Base-by-base conservation (phyloP, 2,113 vertebrate genomes). In the Dipodomys spectabilis region DNA sequence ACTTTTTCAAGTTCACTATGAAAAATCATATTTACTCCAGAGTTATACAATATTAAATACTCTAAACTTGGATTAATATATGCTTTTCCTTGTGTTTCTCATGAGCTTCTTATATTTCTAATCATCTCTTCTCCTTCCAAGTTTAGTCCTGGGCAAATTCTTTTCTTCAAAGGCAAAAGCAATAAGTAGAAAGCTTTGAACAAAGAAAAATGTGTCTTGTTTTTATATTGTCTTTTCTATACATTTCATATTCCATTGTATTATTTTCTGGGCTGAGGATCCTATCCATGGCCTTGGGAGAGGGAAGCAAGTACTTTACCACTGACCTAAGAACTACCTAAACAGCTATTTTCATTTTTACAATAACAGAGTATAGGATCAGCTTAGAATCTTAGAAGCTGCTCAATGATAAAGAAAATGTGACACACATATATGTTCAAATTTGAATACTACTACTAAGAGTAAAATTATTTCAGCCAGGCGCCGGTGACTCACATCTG, bases 41-140 rank as follows among this genome's bases (percentile, higher is more conserved):
- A 71, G 27, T 88, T 35, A 79, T 18, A n/a, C 28, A 79, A 65
- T 60, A 74, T 75, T 71, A 90, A 85, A 82, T 82, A 82, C 35
- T 30, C 57, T 57, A 67, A 88, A 19, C 30, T 75, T 88, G 22
- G 23, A 86, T 57, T 16, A 13, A 57, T 57, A 18, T 57, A 57
- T 57, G 53, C 53, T 57, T 83, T 91, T 23, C 45, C 62, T 83
- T 39, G 32, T 88, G 75, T 83, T 80, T 13, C 30, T 57, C 18
- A 45, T 78, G 89, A 78, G 16, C 62, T 12, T n/a, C 23, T 85
- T 39, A 85, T 8, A 65, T 91, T 57, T 78, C 28, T 74, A 77
- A 22, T 86, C 27, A 82, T 62, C 2, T 80, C n/a, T 88, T 88
- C 44, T 79, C 12, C 49, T 49, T 49, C 39, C 39, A 81, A 77